These are phyloP conservation scores for Coenobita brevimanus DNA, from an alignment of 1,140 invertebrate species.

Conservation along the genomic window DNA sequence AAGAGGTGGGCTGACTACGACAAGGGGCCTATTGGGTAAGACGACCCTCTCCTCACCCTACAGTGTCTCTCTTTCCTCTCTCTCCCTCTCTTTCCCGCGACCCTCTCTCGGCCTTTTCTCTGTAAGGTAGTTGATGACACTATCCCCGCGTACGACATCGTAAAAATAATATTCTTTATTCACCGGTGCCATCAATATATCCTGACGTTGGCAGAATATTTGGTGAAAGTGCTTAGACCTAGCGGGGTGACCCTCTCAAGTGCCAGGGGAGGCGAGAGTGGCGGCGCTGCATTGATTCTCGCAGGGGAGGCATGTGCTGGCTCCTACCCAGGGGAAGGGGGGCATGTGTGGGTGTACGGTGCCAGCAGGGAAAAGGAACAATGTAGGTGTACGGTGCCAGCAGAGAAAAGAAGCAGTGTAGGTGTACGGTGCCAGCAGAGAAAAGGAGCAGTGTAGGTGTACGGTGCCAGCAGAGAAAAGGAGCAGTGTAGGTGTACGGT, in stretches of 20 bases:
- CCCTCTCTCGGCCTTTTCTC: too few species aligned
- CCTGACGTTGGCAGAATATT: constrained; percentile 23
- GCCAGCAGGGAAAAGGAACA: neutral
- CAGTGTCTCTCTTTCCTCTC: neutral
- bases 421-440: neutral
- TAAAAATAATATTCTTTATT: constrained; percentile 46
- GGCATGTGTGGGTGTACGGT: constrained; percentile 28
- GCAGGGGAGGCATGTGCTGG: too few species aligned
- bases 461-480: too few species aligned
- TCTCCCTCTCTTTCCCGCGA: too few species aligned
- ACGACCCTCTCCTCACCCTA: too few species aligned
- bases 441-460: too few species aligned
- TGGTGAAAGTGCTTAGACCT: constrained; percentile 31
- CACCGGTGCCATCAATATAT: constrained; percentile 37
- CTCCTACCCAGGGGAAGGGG: neutral
- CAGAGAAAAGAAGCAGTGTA: too few species aligned
- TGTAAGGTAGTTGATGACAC: constrained; percentile 31
- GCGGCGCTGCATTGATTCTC: neutral
- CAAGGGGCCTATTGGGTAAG: too few species aligned
- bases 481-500: neutral
- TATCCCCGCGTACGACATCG: constrained; percentile 14
- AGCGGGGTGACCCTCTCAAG: neutral
- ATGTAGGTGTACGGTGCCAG: too few species aligned
- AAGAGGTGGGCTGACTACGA: too few species aligned
- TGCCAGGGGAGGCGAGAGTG: neutral